Conservation (phyloP, 2,797 vertebrate genomes). For the Enteromius argenteus region DNA sequence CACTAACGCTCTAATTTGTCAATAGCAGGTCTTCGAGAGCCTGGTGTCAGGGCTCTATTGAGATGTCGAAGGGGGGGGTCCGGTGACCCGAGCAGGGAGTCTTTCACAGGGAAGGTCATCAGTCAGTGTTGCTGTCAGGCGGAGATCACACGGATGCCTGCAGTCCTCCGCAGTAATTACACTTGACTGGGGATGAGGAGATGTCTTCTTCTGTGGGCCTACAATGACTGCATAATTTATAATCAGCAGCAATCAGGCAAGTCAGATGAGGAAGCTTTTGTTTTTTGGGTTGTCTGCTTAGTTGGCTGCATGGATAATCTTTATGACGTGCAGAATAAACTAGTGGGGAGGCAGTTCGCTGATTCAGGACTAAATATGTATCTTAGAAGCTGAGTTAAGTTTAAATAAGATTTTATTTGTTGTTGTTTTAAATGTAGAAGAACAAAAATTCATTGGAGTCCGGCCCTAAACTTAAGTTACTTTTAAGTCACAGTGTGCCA, state of each 20-base stretch:
- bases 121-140: slow-evolving; percentile 94
- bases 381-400: slow-evolving; percentile 9
- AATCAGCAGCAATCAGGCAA: slow-evolving; percentile 92
- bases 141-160: slow-evolving; percentile 87
- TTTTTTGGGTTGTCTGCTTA: slow-evolving; percentile 62
- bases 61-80: slow-evolving; percentile 76
- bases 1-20: slow-evolving; percentile 91
- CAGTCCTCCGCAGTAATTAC: slow-evolving; percentile 95
- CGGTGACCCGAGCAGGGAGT: slow-evolving; percentile 87
- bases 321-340: slow-evolving; percentile 25
- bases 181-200: slow-evolving; percentile 95
- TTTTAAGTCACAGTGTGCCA: not conserved
- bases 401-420: not conserved
- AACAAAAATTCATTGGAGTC: not conserved
- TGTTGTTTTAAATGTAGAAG: not conserved
- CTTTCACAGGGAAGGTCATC: slow-evolving; percentile 93
- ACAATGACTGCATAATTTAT: slow-evolving; percentile 98
- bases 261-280: slow-evolving; percentile 76
- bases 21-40: slow-evolving; percentile 88
- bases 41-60: slow-evolving; percentile 87
- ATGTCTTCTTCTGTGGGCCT: slow-evolving; percentile 98
- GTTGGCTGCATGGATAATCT: slow-evolving; percentile 36
- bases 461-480: not conserved
- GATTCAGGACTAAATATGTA: slow-evolving; percentile 17
- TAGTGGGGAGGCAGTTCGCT: slow-evolving; percentile 3